Conservation (phyloP, 2,797 vertebrate genomes). For the Enteromius viviparus region DNA sequence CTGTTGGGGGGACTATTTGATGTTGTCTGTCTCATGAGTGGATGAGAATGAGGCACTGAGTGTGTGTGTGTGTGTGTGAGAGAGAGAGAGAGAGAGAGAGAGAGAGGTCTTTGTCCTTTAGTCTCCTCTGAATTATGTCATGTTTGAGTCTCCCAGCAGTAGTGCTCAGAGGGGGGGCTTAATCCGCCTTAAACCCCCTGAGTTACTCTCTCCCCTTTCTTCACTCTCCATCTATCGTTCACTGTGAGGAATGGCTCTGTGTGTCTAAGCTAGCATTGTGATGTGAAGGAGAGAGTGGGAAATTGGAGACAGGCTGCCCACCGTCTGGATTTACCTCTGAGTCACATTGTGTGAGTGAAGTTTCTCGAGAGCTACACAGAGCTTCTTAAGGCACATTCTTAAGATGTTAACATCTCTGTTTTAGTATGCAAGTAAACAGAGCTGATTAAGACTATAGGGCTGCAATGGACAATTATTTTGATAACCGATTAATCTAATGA, state of each 20-base stretch:
- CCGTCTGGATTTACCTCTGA: neutral
- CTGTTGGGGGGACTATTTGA: constrained; percentile 33
- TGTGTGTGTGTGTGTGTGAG: neutral
- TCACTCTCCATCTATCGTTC: neutral
- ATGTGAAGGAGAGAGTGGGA: constrained; percentile 10
- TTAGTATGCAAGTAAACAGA: neutral
- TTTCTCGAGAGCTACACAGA: neutral
- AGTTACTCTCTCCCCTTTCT: constrained; percentile 1
- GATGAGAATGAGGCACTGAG: neutral
- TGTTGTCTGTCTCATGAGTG: constrained; percentile 18
- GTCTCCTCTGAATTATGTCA: constrained; percentile 47
- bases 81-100: neutral
- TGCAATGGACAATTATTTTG: neutral
- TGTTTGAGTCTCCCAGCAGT: constrained; percentile 50
- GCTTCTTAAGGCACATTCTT: neutral
- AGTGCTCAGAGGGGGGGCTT: constrained; percentile 18
- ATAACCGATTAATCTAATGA: neutral
- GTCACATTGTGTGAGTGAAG: neutral
- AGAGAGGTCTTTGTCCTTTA: constrained; percentile 40
- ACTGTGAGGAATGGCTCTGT: constrained; percentile 12
- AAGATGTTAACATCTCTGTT: neutral
- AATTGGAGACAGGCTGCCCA: constrained; percentile 7
- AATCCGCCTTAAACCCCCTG: constrained; percentile 30
- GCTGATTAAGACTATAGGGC: neutral
- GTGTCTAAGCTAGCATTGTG: constrained; percentile 11